Conservation (phyloP, 2,888 invertebrate genomes). For the Xylocampa areola region DNA sequence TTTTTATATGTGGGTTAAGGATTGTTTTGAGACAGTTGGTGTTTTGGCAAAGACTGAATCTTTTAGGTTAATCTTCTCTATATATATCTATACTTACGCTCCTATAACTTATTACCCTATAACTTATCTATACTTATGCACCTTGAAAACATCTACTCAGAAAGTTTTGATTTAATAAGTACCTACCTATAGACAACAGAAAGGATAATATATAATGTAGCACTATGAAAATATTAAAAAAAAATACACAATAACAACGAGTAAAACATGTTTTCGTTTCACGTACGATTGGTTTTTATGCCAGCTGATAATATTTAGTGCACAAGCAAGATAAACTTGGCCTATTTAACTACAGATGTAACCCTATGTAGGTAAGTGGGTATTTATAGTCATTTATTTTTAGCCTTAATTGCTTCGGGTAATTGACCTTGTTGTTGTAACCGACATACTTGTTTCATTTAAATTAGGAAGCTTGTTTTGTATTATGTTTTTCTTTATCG, state of each 20-base stretch:
- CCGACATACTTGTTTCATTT: slow-evolving; percentile 9
- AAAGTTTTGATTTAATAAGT: no score
- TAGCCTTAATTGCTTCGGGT: slow-evolving; percentile 15
- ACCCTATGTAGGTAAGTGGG: slow-evolving; percentile 14
- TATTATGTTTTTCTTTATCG: background rate
- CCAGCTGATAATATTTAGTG: slow-evolving; percentile 4
- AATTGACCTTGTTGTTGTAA: slow-evolving; percentile 20
- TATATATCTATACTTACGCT: no score
- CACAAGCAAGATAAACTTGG: slow-evolving; percentile 31
- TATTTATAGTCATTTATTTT: slow-evolving; percentile 41
- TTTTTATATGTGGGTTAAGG: background rate
- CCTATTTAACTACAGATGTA: slow-evolving; percentile 30
- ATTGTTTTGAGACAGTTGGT: background rate
- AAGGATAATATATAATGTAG: no score
- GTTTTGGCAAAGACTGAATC: background rate
- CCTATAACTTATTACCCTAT: no score
- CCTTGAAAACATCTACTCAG: no score
- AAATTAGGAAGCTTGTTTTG: background rate
- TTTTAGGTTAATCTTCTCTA: background rate
- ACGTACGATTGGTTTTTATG: slow-evolving; percentile 4
- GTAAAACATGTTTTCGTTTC: slow-evolving; percentile 2
- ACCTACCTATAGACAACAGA: no score
- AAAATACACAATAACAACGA: no score
- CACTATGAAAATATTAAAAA: no score
- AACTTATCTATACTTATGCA: no score